phyloP scores from a whole-genome alignment of 2,113 vertebrate genomes.

The Sinocyclocheilus anophthalmus region DNA sequence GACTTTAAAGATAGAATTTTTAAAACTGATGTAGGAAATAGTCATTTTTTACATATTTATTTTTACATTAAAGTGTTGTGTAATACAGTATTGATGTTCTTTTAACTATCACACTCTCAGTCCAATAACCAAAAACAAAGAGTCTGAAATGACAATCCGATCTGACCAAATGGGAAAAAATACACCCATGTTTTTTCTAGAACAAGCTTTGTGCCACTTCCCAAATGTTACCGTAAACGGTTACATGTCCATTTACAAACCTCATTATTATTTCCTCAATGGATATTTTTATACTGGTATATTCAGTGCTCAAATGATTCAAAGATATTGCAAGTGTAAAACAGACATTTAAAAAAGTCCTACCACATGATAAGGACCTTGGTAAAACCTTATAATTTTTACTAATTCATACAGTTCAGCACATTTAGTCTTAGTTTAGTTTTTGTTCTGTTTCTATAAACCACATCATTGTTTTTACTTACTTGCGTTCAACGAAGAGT shows the following conservation, averaged over 20 bases:
- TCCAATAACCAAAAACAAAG: too few species aligned
- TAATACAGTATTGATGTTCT: background rate
- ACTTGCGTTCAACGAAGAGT: conserved; percentile 52
- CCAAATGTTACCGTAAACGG: conserved; percentile 34
- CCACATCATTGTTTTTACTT: conserved; percentile 44
- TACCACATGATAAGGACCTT: background rate
- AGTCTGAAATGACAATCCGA: too few species aligned
- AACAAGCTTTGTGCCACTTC: conserved; percentile 33
- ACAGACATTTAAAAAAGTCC: background rate
- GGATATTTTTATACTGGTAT: background rate
- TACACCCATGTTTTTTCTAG: too few species aligned
- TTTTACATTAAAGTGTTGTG: background rate
- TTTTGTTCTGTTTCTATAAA: background rate
- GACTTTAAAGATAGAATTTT: background rate
- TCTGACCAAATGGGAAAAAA: too few species aligned
- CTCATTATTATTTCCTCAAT: background rate
- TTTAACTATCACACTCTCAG: background rate
- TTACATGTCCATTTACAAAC: too few species aligned
- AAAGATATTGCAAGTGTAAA: background rate
- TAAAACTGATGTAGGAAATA: background rate
- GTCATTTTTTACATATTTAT: background rate
- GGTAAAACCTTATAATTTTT: background rate
- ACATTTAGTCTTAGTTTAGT: background rate
- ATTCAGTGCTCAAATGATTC: background rate
- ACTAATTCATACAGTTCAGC: background rate